Evolutionary conservation across 2,888 invertebrate species (phyloP), one percentile per base, ranked within the genome.

Genomic region (Calameuta pallipes): DNA sequence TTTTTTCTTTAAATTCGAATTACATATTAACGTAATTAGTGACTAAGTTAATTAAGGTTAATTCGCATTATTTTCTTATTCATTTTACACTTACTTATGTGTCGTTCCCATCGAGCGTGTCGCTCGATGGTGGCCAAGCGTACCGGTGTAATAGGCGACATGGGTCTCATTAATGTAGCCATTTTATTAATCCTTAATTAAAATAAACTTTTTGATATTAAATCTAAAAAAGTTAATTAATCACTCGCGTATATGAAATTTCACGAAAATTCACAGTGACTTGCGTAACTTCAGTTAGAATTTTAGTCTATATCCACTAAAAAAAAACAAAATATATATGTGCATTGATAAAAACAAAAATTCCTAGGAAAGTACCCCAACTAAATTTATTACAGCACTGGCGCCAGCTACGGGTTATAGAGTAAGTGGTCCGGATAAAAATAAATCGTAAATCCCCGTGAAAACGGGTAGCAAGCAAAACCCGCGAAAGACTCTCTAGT

Each of bases 51-150:
- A 56, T 56, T 23, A 9, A 2, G 9, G 9, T 56, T 56, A 56
- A 23, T 56, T 56, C 9, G 23, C 2, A 9, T 15, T 15, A 41
- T 23, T 56, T 23, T 56, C 9, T 56, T 56, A 23, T 56, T 56
- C 2, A 36, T 71, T 33, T 69, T 74, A 69, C 90, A 70, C 90
- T 90, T 85, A 90, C 90, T 89, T 80, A 89, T 85, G 71, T 89
- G 85, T 75, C 83, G 84, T 83, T 90, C 90, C 90, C 90, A 90
- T 56, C 84, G 82, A 71, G 85, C 86, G 76, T 90, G 90, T 78
- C 84, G 87, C 83, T 85, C 85, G 82, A 89, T 87, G 34, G 89
- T 90, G 33, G 88, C 89, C 84, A 87, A 83, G 80, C 85, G 89
- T 83, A 83, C 81, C 75, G 87, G 86, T 73, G 87, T 85, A 37